phyloP scores from a whole-genome alignment of 2,113 vertebrate species.

The Miniopterus natalensis region DNA sequence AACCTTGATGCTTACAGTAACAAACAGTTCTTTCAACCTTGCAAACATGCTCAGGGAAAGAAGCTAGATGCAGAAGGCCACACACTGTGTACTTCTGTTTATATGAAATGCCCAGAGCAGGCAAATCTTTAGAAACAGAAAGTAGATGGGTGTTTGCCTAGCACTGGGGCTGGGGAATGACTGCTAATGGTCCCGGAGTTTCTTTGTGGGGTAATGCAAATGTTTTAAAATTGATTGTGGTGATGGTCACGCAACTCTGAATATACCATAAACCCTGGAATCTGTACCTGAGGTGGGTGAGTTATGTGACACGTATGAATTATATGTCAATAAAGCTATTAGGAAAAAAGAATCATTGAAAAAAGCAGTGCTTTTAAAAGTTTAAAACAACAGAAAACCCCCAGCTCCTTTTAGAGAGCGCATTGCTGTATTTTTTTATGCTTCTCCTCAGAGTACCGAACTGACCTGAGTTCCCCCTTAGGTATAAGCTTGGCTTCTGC shows the following conservation, averaged over 20 bases:
- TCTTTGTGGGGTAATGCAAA: background rate
- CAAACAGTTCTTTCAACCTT: background rate
- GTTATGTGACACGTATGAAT: rapidly evolving
- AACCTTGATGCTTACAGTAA: background rate
- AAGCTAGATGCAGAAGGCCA: background rate
- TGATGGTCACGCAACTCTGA: rapidly evolving
- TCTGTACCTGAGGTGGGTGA: rapidly evolving
- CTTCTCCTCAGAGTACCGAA: rapidly evolving
- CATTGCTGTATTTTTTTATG: rapidly evolving
- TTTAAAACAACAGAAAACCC: background rate
- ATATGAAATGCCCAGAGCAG: rapidly evolving
- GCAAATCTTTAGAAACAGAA: background rate
- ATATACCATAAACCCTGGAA: rapidly evolving
- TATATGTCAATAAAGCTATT: too few relatives aligned
- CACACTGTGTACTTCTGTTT: rapidly evolving
- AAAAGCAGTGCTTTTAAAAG: background rate
- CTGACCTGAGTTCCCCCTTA: constrained; percentile 67
- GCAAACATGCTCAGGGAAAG: background rate
- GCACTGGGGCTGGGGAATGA: background rate
- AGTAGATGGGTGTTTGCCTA: rapidly evolving
- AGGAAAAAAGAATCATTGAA: background rate
- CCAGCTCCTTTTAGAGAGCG: background rate
- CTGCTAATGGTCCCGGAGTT: background rate
- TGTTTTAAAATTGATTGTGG: background rate
- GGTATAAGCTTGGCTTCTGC: constrained; percentile 98